Base-by-base conservation (phyloP, 2,888 invertebrate genomes). In the Punctoribates punctum region DNA sequence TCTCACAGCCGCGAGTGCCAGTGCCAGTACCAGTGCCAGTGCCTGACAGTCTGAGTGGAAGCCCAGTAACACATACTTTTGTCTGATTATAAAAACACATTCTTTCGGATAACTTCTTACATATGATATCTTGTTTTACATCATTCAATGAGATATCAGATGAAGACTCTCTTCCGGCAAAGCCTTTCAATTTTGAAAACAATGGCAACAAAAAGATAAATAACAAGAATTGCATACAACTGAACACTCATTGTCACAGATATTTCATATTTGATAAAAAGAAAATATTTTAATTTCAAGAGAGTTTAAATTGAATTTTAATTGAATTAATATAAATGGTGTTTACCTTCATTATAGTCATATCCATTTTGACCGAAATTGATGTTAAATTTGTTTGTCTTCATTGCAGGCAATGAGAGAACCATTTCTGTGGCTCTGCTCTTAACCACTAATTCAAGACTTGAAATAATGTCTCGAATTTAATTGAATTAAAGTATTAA, bases 61-160 rank as follows among this genome's bases (percentile, higher is more conserved):
- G 65, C 65, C 65, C 65, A 65, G 29, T 60, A 65, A 65, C 65
- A 2, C 11, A 65, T 29, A 23, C 65, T 65, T 17, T 25, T 65
- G 25, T 65, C 6, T 34, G 20, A 65, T 65, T 25, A 27, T 25
- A 34, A 27, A 34, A 29, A 65, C 11, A 8, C 25, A 65, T 65
- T 23, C 29, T 25, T 29, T 17, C 5, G 65, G 5, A 29, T 29
- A 4, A 13, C 6, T 6, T 65, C 23, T 27, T 65, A 65, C 65
- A 65, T 34, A 15, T 13, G 23, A 65, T 65, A 65, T 65, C 65
- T 23, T 65, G 65, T 65, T 65, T 65, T 65, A 65, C 65, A 65
- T 65, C 65, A 65, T 65, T 65, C 8, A 29, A 65, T 65, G 29
- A 34, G 27, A 65, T 65, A 65, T 65, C 23, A 65, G 65, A 29